Evolutionary conservation across 1,140 invertebrate species (phyloP).

Genomic region (Cotesia vestalis): DNA sequence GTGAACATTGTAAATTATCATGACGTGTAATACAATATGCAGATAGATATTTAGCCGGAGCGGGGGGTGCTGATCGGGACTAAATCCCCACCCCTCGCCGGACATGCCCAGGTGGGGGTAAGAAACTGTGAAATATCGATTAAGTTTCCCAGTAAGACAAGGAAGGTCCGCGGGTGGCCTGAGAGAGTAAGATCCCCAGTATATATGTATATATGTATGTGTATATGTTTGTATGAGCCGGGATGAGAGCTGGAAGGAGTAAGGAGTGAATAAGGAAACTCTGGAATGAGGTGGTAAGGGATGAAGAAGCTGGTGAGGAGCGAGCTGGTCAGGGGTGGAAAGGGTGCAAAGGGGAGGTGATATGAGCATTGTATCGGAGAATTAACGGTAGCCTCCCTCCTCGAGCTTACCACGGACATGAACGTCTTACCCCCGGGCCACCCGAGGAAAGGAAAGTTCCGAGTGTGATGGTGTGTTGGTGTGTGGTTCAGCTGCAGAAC

Average conservation of each 20-base stretch:
- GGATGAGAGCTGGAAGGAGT: too few species aligned
- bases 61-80: constrained; percentile 34
- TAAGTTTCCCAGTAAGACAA: constrained; percentile 68
- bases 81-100: constrained; percentile 53
- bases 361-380: constrained; percentile 69
- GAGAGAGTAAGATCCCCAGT: constrained; percentile 14
- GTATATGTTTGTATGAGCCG: neutral
- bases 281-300: constrained; percentile 36
- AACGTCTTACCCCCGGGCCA: constrained; percentile 15
- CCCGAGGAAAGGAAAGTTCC: neutral
- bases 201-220: constrained; percentile 1
- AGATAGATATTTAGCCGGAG: constrained; percentile 56
- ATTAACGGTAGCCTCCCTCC: constrained; percentile 61
- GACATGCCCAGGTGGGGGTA: constrained; percentile 63
- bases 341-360: constrained; percentile 53
- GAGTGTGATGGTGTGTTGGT: too few species aligned
- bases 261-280: constrained; percentile 31
- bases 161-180: constrained; percentile 61
- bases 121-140: constrained; percentile 69
- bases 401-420: constrained; percentile 28
- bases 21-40: constrained; percentile 60
- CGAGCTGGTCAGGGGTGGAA: constrained; percentile 53
- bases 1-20: constrained; percentile 51
- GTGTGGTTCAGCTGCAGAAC: constrained; percentile 1
- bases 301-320: constrained; percentile 38